These are phyloP conservation scores for Chloroceryle amazona DNA, from an alignment of 2,797 vertebrate species.

Conservation along the genomic window DNA sequence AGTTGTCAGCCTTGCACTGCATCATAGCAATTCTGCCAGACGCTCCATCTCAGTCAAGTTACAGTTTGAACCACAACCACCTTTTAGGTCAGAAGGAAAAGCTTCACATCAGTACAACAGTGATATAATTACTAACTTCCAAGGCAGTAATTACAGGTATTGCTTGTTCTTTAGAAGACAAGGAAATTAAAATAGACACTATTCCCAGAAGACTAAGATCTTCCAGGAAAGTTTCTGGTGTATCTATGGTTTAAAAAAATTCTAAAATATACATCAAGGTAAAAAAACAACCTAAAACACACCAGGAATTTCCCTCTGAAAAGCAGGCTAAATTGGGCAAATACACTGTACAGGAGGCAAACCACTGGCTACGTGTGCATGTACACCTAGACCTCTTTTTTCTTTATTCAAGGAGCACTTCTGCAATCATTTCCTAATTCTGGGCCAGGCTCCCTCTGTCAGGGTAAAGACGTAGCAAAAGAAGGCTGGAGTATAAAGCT, in stretches of 20 bases:
- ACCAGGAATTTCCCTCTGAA: neutral
- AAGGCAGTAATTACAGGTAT: conserved; percentile 13
- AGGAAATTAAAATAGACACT: neutral
- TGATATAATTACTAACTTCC: neutral
- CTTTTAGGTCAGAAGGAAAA: neutral
- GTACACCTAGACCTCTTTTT: neutral
- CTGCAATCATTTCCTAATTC: neutral
- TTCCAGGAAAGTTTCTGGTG: neutral
- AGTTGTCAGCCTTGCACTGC: neutral
- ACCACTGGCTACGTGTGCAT: neutral
- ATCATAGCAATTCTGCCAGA: neutral
- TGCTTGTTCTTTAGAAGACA: conserved; percentile 20
- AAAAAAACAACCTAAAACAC: no score
- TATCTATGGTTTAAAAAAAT: neutral
- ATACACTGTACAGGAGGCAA: neutral
- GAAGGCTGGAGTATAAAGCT: neutral
- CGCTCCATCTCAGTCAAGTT: neutral
- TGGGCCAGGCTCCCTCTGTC: neutral
- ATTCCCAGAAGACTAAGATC: neutral
- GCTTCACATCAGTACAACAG: neutral
- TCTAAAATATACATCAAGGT: neutral
- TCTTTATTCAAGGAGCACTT: neutral
- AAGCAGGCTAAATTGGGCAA: neutral
- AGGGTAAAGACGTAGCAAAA: neutral
- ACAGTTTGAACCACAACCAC: neutral